phyloP scores from a whole-genome alignment of 2,888 invertebrate species.

The Philereme vetulata region DNA sequence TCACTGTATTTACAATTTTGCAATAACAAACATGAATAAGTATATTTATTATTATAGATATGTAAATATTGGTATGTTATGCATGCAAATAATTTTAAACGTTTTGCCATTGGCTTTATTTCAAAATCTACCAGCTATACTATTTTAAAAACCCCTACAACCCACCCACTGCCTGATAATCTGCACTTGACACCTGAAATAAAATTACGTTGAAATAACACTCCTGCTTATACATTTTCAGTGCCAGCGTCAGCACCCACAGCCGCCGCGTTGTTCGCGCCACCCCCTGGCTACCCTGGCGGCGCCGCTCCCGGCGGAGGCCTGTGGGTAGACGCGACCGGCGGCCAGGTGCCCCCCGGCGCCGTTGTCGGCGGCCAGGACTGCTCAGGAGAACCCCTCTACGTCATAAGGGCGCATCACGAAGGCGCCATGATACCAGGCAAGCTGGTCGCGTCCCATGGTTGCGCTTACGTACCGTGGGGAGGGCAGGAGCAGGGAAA shows the following conservation, averaged over 20 bases:
- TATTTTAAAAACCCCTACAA: no score
- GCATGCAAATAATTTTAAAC: no score
- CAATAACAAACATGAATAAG: no score
- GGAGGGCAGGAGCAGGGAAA: conserved; percentile 92
- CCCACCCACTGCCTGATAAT: no score
- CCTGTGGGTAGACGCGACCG: conserved; percentile 84
- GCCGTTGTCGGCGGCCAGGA: conserved; percentile 87
- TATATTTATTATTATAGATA: no score
- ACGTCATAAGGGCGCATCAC: conserved; percentile 89
- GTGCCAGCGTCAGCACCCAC: conserved; percentile 64
- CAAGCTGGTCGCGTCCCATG: conserved; percentile 90
- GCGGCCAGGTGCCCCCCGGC: conserved; percentile 87
- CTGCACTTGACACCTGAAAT: not conserved
- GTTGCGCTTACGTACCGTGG: conserved; percentile 91
- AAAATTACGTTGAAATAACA: not conserved
- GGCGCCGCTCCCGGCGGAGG: conserved; percentile 47
- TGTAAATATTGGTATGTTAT: no score
- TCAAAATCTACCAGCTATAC: no score
- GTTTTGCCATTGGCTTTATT: no score
- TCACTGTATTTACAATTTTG: no score
- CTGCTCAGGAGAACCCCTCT: conserved; percentile 83
- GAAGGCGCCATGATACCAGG: conserved; percentile 92
- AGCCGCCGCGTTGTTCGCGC: conserved; percentile 63
- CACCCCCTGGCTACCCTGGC: conserved; percentile 45
- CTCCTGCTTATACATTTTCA: conserved; percentile 32